Base-by-base conservation (phyloP, 2,797 vertebrate genomes). In the Lithobates pipiens region DNA sequence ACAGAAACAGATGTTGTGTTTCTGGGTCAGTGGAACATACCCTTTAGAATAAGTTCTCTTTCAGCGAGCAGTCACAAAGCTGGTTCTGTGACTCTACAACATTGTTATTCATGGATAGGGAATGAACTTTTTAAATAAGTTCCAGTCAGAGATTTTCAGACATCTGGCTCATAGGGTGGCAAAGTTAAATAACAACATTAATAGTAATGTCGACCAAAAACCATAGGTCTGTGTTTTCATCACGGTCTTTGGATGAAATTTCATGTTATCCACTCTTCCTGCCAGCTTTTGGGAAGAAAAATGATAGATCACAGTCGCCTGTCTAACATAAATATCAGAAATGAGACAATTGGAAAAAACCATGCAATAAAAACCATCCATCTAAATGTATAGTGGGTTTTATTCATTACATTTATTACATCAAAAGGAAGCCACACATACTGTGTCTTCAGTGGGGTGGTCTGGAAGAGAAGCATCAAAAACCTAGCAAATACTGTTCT, bases 1-100 rank as follows among this genome's bases (percentile, higher is more conserved):
- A 1, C 82, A 89, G 83, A 16, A 90, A 90, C 36, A 89, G 75
- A 85, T 88, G 71, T 85, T 91, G 88, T 44, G 1, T 89, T 77
- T 77, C 70, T 85, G 71, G 69, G 84, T 87, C 85, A 90, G 32
- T 83, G 46, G 85, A 90, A 87, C 88, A 86, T 36, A 82, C 85
- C 88, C 81, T 88, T 83, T 74, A 73, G 72, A 61, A 57, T 36
- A 90, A 88, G 86, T 70, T 82, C 57, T 85, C 86, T 89, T 90
- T 88, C 86, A 89, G 70, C 68, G 61, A 74, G 83, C 74, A 74
- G 54, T 68, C 67, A 88, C 76, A 89, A 85, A 88, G 70, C 77
- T 76, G 36, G 86, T 88, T 84, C 88, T 89, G 27, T 87, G 82
- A 88, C 83, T 85, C 27, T 69, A 76, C 83, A 86, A 87, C 70